phyloP scores from a whole-genome alignment of 2,888 invertebrate species.

The Leptopilina myrica region DNA sequence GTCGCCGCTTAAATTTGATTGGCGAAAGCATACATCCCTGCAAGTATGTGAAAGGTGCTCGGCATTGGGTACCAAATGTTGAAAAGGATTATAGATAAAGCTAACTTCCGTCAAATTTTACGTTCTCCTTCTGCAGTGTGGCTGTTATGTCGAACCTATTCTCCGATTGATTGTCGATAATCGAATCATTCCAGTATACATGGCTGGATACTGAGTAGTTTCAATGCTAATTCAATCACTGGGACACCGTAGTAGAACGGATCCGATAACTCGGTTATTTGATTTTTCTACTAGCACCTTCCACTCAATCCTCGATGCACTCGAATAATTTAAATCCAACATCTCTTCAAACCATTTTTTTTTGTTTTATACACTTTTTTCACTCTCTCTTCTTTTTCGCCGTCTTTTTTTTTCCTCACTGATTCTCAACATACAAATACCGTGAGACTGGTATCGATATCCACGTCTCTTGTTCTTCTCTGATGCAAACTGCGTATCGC shows the following conservation, averaged over 20 bases:
- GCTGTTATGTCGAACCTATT: conserved; percentile 49
- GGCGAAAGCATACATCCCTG: not conserved
- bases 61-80: not conserved
- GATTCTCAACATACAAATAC: conserved; percentile 34
- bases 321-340: conserved; percentile 41
- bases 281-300: conserved; percentile 45
- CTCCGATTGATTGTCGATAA: conserved; percentile 60
- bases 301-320: conserved; percentile 1
- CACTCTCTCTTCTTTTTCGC: conserved; percentile 38
- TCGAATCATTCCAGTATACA: conserved; percentile 55
- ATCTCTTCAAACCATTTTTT: conserved; percentile 1
- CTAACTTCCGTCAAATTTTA: conserved; percentile 49
- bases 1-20: conserved; percentile 18
- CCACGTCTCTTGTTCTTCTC: conserved; percentile 8
- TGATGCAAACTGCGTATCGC: conserved; percentile 29
- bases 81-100: conserved; percentile 31
- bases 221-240: conserved; percentile 56
- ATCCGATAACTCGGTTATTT: conserved; percentile 51
- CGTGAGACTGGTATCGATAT: conserved; percentile 33
- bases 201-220: conserved; percentile 52
- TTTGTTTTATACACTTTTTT: conserved; percentile 23
- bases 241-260: conserved; percentile 49
- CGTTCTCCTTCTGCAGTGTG: conserved; percentile 44
- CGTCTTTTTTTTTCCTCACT: conserved; percentile 37
- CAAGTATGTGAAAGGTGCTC: conserved; percentile 22